These are phyloP conservation scores for Parasteatoda lunata DNA, from an alignment of 2,888 invertebrate species.

Conservation along the genomic window DNA sequence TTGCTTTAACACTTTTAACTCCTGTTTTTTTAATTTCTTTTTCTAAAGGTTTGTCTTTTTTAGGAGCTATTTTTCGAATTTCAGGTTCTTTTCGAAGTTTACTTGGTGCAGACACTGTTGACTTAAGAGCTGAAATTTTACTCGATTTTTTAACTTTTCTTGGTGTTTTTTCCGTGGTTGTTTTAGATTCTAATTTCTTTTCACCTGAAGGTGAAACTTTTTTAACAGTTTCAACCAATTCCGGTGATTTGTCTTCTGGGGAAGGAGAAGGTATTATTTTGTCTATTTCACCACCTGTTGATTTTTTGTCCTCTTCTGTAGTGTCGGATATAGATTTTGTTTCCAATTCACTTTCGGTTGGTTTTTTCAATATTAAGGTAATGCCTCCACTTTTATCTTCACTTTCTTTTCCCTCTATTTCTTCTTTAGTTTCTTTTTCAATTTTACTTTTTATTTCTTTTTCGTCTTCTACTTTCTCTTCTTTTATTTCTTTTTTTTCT, in stretches of 20 bases:
- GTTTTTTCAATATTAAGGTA: neutral
- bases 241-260: neutral
- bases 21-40: conserved; percentile 35
- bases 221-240: neutral
- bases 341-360: conserved; percentile 8
- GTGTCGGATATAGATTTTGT: conserved; percentile 10
- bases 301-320: neutral
- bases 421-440: neutral
- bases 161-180: conserved; percentile 16
- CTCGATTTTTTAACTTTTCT: conserved; percentile 20
- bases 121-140: conserved; percentile 23
- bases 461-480: neutral
- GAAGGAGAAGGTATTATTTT: neutral
- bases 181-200: conserved; percentile 16
- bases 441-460: neutral
- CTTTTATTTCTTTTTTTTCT: conserved; percentile 9
- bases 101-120: conserved; percentile 7
- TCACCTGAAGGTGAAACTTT: conserved; percentile 9
- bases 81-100: conserved; percentile 38
- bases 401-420: neutral
- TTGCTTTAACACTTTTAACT: conserved; percentile 13
- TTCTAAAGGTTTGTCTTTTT: conserved; percentile 31
- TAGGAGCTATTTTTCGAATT: conserved; percentile 8
- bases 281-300: conserved; percentile 1
- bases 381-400: conserved; percentile 7